A percentile compares a stretch with the other conserved stretches of the same genome.
Conservation (phyloP, 2,888 invertebrate genomes). For the Dorcus parallelipipedus region DNA sequence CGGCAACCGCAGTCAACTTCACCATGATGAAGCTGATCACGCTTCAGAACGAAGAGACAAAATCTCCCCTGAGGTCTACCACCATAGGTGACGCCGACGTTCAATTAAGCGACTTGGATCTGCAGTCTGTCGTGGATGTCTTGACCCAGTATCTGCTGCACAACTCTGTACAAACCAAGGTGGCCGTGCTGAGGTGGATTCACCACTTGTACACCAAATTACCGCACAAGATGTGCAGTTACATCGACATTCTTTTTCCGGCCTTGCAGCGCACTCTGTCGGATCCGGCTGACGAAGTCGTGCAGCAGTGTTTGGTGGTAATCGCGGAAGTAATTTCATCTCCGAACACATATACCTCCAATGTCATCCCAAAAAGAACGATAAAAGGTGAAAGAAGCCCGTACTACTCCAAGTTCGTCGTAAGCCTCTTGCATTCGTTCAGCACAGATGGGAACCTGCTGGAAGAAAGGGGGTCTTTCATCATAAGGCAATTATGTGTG, state of each 20-base stretch:
- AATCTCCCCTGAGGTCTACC: background rate
- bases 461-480: constrained; percentile 91
- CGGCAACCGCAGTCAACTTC: constrained; percentile 82
- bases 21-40: constrained; percentile 80
- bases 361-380: background rate
- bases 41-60: constrained; percentile 39
- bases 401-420: constrained; percentile 86
- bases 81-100: constrained; percentile 23
- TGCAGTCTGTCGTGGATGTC: constrained; percentile 77
- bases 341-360: constrained; percentile 32
- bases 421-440: constrained; percentile 80
- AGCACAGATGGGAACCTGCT: constrained; percentile 79
- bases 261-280: constrained; percentile 80
- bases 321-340: constrained; percentile 77
- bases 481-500: constrained; percentile 92
- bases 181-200: constrained; percentile 95
- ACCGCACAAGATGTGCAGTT: constrained; percentile 75
- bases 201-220: constrained; percentile 86
- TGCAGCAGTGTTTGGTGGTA: constrained; percentile 88
- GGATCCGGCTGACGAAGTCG: constrained; percentile 93
- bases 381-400: constrained; percentile 29
- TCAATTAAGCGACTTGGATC: constrained; percentile 56
- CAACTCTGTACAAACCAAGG: constrained; percentile 89
- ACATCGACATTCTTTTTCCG: constrained; percentile 71
- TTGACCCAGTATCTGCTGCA: constrained; percentile 79